A percentile compares a stretch with the other conserved stretches of the same genome.
phyloP scores from a whole-genome alignment of 1,140 invertebrate species.

The Drosophila biarmipes region DNA sequence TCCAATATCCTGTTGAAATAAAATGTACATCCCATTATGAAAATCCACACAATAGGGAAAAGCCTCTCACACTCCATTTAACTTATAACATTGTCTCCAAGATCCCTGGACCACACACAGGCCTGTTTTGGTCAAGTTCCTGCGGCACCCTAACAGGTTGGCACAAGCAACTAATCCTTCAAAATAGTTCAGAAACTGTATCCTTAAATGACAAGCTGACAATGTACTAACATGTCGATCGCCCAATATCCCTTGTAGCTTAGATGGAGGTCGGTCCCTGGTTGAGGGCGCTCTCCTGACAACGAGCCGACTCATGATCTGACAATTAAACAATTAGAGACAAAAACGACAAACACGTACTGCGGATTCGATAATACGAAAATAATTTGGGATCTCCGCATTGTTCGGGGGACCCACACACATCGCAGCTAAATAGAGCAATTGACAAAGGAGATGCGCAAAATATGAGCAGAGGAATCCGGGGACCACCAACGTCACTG shows the following conservation, averaged over 20 bases:
- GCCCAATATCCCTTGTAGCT: slow-evolving; percentile 7
- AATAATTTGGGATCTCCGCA: slow-evolving; percentile 66
- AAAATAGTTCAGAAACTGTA: slow-evolving; percentile 50
- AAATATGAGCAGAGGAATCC: slow-evolving; percentile 55
- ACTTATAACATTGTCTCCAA: slow-evolving; percentile 37
- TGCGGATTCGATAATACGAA: slow-evolving; percentile 75
- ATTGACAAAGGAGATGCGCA: slow-evolving; percentile 76
- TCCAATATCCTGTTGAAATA: background rate
- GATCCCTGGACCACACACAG: slow-evolving; percentile 57
- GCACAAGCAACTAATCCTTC: slow-evolving; percentile 57
- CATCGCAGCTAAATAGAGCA: slow-evolving; percentile 72
- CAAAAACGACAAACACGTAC: slow-evolving; percentile 62
- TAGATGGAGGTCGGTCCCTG: slow-evolving; percentile 5
- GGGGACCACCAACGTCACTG: slow-evolving; percentile 66
- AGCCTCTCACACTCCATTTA: slow-evolving; percentile 50
- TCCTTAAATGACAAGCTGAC: slow-evolving; percentile 64
- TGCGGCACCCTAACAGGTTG: slow-evolving; percentile 48
- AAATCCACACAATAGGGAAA: slow-evolving; percentile 17
- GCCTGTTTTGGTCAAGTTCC: slow-evolving; percentile 35
- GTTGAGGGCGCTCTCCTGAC: slow-evolving; percentile 35
- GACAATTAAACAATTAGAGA: slow-evolving; percentile 82
- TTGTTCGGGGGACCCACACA: slow-evolving; percentile 49
- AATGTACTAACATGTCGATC: slow-evolving; percentile 53
- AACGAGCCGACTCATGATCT: slow-evolving; percentile 59
- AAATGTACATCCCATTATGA: slow-evolving; percentile 10